Base-by-base conservation (phyloP, 1,140 invertebrate genomes). In the Drosophila auraria region DNA sequence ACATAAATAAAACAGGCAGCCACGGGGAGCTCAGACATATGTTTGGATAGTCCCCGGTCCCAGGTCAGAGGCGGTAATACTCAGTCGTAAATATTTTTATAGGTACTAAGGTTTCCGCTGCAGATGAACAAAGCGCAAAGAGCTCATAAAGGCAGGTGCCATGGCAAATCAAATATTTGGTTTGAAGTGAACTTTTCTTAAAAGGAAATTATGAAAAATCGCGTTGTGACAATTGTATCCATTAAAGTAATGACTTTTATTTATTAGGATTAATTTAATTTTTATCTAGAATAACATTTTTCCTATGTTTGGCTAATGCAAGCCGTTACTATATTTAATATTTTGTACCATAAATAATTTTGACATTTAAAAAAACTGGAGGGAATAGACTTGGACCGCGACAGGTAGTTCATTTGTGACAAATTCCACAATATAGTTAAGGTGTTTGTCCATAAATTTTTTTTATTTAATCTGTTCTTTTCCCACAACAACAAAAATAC, bases 61-160 rank as follows among this genome's bases (percentile, higher is more conserved):
- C 47, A 23, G 65, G 44, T 57, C 58, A 58, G 58, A 69, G 78
- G 61, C 56, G 76, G 82, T 90, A 80, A 82, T 87, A 80, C 78
- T 82, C 76, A 84, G 76, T 91, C 89, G 89, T 91, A 91, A 91
- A 91, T 91, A 91, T 91, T 91, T 91, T 91, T 91, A 89, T 91
- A 89, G 87, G 75, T 47, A 73, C 68, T 73, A 61, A 30, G 69
- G 54, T 17, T 73, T 61, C 69, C 65, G 65, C 65, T 44, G 7
- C 33, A n/a, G 64, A 56, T 17, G 68, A 69, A 71, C 63, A 71
- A 69, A 71, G 68, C 64, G 63, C 68, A 40, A 71, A 68, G 20
- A 71, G 49, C 50, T 15, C 63, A 69, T 38, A 71, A 25, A 36
- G 38, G 23, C 68, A 71, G 68, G 64, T 71, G 68, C 50, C 23